phyloP scores from a whole-genome alignment of 2,888 invertebrate genomes.

The Odontocerum albicorne region DNA sequence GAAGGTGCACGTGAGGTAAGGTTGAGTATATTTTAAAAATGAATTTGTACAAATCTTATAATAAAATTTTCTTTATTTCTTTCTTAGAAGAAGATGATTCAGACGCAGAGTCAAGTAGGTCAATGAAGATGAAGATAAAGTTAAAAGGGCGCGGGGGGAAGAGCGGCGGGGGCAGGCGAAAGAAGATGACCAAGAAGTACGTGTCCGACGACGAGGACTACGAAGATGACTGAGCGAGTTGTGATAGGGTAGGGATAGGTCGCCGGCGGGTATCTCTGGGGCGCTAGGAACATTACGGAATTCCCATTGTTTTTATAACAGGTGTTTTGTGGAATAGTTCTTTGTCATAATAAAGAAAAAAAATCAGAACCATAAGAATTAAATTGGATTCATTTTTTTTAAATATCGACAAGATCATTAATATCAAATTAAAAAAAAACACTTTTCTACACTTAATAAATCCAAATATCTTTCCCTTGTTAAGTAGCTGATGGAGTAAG shows the following conservation, averaged over 20 bases:
- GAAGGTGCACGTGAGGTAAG: no score
- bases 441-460: no score
- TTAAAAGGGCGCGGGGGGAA: slow-evolving; percentile 60
- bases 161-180: slow-evolving; percentile 57
- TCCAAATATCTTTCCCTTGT: no score
- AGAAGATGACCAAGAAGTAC: slow-evolving; percentile 61
- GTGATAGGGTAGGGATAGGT: not conserved
- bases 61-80: not conserved
- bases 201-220: slow-evolving; percentile 68
- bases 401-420: no score
- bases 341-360: not conserved
- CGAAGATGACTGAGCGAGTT: slow-evolving; percentile 54
- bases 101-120: slow-evolving; percentile 62
- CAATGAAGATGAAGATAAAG: slow-evolving; percentile 76
- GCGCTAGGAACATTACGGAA: not conserved
- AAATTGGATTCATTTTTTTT: no score
- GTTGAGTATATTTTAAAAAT: no score
- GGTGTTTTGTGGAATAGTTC: no score
- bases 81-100: slow-evolving; percentile 59
- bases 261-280: not conserved
- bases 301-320: not conserved
- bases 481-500: no score
- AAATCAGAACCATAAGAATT: no score
- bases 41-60: not conserved
- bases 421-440: no score